Conservation (phyloP, 2,888 invertebrate species). For the Ormyrus nitidulus region DNA sequence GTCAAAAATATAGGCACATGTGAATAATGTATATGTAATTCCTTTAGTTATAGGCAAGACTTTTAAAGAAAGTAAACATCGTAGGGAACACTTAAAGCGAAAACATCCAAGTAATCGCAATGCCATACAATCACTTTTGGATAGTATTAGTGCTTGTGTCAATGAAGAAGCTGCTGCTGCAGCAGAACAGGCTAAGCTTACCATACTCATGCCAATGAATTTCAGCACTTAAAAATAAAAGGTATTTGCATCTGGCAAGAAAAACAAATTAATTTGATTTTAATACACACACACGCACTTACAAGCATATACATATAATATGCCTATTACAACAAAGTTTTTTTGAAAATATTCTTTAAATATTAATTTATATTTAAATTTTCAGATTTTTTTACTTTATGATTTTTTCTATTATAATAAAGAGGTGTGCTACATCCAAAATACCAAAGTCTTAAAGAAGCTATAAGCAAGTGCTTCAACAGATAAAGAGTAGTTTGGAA, state of each 20-base stretch:
- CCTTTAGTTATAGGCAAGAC: slow-evolving; percentile 57
- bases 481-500: slow-evolving; percentile 50
- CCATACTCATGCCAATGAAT: slow-evolving; percentile 72
- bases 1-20: no score
- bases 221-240: slow-evolving; percentile 63
- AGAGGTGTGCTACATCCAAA: slow-evolving; percentile 48
- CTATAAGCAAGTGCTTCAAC: slow-evolving; percentile 25
- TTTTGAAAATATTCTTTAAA: neutral
- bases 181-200: slow-evolving; percentile 69
- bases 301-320: no score
- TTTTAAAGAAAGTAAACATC: slow-evolving; percentile 73
- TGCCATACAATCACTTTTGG: slow-evolving; percentile 70
- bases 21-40: neutral
- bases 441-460: slow-evolving; percentile 51
- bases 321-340: neutral
- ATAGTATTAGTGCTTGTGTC: slow-evolving; percentile 70
- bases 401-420: slow-evolving; percentile 49
- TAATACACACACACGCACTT: no score
- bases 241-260: slow-evolving; percentile 21
- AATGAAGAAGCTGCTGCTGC: slow-evolving; percentile 65
- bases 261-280: neutral
- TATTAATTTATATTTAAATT: neutral
- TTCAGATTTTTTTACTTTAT: slow-evolving; percentile 47
- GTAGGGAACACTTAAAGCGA: slow-evolving; percentile 72
- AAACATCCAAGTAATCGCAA: slow-evolving; percentile 67